Base-by-base conservation (phyloP, 1,140 invertebrate genomes). In the Camponotus floridanus region DNA sequence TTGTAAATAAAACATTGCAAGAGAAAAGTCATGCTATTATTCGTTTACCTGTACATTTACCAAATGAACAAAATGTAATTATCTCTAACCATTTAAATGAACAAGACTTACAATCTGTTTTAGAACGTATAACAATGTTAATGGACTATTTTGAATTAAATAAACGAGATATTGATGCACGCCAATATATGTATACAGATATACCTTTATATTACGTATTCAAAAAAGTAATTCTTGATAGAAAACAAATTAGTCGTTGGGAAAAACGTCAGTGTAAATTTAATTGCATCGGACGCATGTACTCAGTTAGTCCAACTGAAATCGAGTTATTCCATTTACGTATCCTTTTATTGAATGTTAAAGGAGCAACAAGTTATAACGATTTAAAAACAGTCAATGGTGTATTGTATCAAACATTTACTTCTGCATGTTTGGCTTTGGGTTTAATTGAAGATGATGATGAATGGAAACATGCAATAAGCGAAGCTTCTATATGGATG, bases 371-470 rank as follows among this genome's bases (percentile, higher is more conserved):
- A 45, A 45, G 45, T 11, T 45, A 45, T 45, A 11, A 45, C 11
- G 42, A 45, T 45, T 45, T 45, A 45, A 45, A 45, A 45, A 45
- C 42, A 45, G 42, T 45, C 9, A 45, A 45, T 45, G 42, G 42
- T 11, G 42, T 5, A 45, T 45, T 45, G 42, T 9, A 45, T 45
- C 51, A 55, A 18, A 18, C 18, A 5, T 55, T 55, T 55, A 55
- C 51, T 18, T 15, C 51, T 6, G 51, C 51, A 55, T 55, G 51
- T 55, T 55, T 55, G 51, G 64, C 36, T 42, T 48, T 70, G 15
- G 67, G 42, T 70, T 31, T 70, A 48, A 70, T 48, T 48, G 67
- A 70, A 70, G 67, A 70, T 70, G 42, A 70, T 70, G 39, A 67
- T 2, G 67, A 70, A 48, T 70, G 67, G 67, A 70, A 31, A 48